Percentiles rank a stretch among this genome's conserved stretches.
These are phyloP conservation scores for Chrysolina oricalcia DNA, from an alignment of 2,888 invertebrate species.

Conservation along the genomic window DNA sequence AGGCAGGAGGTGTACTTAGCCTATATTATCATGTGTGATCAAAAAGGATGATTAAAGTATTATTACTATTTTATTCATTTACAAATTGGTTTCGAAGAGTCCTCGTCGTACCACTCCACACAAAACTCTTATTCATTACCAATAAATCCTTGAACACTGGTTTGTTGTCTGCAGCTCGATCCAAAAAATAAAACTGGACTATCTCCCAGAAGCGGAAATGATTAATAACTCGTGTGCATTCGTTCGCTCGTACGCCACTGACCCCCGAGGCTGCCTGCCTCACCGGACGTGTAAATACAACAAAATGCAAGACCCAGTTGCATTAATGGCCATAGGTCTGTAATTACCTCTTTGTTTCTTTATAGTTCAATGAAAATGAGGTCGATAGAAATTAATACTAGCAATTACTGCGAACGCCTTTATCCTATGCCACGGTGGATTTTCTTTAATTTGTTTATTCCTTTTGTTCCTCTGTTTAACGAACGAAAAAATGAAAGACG, in stretches of 20 bases:
- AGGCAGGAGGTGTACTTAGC: too few relatives aligned
- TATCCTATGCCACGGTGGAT: constrained; percentile 8
- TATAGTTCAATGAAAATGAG: constrained; percentile 64
- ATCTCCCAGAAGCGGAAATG: constrained; percentile 22
- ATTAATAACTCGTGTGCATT: constrained; percentile 8
- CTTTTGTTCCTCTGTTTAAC: constrained; percentile 18
- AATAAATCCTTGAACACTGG: not conserved
- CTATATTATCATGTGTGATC: too few relatives aligned
- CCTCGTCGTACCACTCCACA: too few relatives aligned
- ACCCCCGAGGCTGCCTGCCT: constrained; percentile 36
- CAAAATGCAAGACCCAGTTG: constrained; percentile 60
- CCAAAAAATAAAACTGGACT: not conserved
- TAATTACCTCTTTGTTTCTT: constrained; percentile 63
- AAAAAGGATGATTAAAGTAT: too few relatives aligned
- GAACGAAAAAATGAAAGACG: not conserved
- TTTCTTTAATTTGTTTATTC: constrained; percentile 4
- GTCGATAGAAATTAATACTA: constrained; percentile 59
- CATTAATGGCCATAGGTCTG: constrained; percentile 61
- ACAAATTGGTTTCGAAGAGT: too few relatives aligned
- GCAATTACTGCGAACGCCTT: constrained; percentile 28
- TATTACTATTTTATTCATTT: too few relatives aligned
- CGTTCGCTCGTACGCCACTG: constrained; percentile 28
- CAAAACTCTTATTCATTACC: not conserved
- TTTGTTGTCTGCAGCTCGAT: not conserved
- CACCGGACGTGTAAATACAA: constrained; percentile 53